Evolutionary conservation across 2,797 vertebrate species (phyloP), one percentile per base, ranked within the genome.

Genomic region (Bovichtus diacanthus): DNA sequence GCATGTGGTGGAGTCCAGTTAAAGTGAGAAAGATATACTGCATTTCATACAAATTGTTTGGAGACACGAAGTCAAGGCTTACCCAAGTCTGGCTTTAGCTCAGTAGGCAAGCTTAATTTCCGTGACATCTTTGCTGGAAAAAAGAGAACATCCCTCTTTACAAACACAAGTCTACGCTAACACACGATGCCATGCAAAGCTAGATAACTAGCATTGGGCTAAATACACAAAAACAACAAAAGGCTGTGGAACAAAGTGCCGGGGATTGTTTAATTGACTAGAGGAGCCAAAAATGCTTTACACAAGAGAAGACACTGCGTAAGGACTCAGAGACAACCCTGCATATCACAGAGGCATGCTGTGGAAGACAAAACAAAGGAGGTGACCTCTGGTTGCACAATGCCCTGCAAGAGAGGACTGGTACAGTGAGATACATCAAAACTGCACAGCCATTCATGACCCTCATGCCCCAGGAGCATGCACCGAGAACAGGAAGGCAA

Each of bases 71-170:
- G 93, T 95, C 91, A 90, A 94, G 93, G 95, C 98, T 98, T 98
- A 99, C 98, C 98, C 96, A 99, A 96, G 94, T 99, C 98, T 96
- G 98, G 98, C 97, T 99, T 99, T 96, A 99, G 96, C 95, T 99
- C 98, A 96, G 98, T 99, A 96, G 98, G 98, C 96, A 99, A 98
- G 96, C 98, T 99, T 97, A 99, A 97, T 96, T 99, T 99, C 96
- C 98, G 97, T 96, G 98, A 99, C 98, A 99, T 99, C 97, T 97
- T 99, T 96, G 98, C 98, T 99, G 97, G 96, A 96, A 96, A 93
- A 96, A 95, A 99, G 96, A 98, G 96, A 98, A 98, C 96, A 97
- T 93, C 94, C 88, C 96, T 94, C 93, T 95, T 96, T 95, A 95
- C 92, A 95, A 95, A 95, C 89, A 93, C 93, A 95, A 87, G 74